These are phyloP conservation scores for Pangasius macronema DNA, from an alignment of 2,797 vertebrate species.

Conservation along the genomic window DNA sequence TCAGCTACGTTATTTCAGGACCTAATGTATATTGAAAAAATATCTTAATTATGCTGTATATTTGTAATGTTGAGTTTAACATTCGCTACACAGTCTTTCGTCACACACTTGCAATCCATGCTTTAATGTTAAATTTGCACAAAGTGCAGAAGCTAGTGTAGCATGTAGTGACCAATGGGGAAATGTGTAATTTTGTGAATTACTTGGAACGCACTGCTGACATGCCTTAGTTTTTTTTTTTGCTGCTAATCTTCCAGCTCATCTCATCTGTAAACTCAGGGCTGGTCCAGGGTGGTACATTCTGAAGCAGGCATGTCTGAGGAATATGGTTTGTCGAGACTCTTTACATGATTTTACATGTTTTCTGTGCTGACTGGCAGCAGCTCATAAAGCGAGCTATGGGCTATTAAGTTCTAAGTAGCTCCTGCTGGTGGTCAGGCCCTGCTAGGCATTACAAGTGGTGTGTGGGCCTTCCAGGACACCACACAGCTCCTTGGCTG, in stretches of 20 bases:
- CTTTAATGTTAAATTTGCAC: not conserved
- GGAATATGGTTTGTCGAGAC: not conserved
- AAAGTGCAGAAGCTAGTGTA: not conserved
- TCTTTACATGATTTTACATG: constrained; percentile 33
- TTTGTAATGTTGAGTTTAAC: not conserved
- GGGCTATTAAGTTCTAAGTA: constrained; percentile 50
- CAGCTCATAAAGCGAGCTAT: constrained; percentile 44
- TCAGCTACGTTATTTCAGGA: not conserved
- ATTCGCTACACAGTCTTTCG: not conserved
- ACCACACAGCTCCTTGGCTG: not conserved
- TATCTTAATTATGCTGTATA: not conserved
- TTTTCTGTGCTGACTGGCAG: constrained; percentile 34
- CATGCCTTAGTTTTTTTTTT: too few relatives aligned
- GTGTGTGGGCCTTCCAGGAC: constrained; percentile 23
- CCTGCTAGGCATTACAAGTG: constrained; percentile 33
- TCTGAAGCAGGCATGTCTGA: constrained; percentile 17
- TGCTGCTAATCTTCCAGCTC: not conserved
- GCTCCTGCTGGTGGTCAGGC: constrained; percentile 47
- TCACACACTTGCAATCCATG: not conserved
- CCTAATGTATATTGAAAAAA: not conserved
- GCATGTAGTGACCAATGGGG: not conserved
- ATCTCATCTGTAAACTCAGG: not conserved
- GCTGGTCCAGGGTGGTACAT: not conserved
- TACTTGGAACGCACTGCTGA: not conserved
- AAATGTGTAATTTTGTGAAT: not conserved